Percentiles rank a stretch among this genome's conserved stretches.
phyloP scores from a whole-genome alignment of 2,797 vertebrate species.

The Melanotaenia pygmaea region DNA sequence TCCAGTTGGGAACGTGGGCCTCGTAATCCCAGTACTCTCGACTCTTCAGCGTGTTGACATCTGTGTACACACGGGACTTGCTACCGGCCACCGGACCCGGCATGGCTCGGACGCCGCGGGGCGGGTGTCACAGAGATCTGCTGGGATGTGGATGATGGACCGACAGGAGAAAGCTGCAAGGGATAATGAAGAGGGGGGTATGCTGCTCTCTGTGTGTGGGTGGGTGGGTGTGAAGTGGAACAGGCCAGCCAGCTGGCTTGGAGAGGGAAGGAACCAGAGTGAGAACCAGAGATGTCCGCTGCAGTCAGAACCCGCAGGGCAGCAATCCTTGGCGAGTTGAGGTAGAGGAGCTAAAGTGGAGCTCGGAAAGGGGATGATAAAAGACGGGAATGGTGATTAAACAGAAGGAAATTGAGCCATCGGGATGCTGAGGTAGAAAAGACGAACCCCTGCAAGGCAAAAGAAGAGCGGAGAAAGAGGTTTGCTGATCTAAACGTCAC shows the following conservation, averaged over 20 bases:
- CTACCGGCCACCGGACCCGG: constrained; percentile 96
- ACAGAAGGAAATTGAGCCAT: constrained; percentile 39
- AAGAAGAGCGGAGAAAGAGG: constrained; percentile 41
- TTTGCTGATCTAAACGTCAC: constrained; percentile 48
- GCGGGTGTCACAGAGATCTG: constrained; percentile 54
- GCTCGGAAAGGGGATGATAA: constrained; percentile 11
- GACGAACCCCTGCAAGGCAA: constrained; percentile 48
- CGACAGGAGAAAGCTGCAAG: background rate
- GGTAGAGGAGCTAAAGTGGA: constrained; percentile 47
- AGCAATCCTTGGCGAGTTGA: constrained; percentile 49
- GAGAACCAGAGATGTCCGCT: constrained; percentile 8
- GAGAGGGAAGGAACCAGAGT: constrained; percentile 6
- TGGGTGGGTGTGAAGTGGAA: constrained; percentile 19
- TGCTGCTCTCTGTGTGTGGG: background rate
- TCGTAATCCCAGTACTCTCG: constrained; percentile 99
- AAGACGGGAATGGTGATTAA: constrained; percentile 28
- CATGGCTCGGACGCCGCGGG: constrained; percentile 83
- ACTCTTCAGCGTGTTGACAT: constrained; percentile 97
- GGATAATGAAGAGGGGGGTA: background rate
- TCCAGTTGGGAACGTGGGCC: constrained; percentile 95
- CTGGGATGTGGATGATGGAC: constrained; percentile 19
- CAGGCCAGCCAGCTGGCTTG: constrained; percentile 23
- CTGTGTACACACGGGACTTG: constrained; percentile 96
- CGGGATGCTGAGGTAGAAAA: constrained; percentile 73
- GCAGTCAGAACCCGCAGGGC: constrained; percentile 37